Base-by-base conservation (phyloP, 2,888 invertebrate genomes). In the Chrysolina americana region DNA sequence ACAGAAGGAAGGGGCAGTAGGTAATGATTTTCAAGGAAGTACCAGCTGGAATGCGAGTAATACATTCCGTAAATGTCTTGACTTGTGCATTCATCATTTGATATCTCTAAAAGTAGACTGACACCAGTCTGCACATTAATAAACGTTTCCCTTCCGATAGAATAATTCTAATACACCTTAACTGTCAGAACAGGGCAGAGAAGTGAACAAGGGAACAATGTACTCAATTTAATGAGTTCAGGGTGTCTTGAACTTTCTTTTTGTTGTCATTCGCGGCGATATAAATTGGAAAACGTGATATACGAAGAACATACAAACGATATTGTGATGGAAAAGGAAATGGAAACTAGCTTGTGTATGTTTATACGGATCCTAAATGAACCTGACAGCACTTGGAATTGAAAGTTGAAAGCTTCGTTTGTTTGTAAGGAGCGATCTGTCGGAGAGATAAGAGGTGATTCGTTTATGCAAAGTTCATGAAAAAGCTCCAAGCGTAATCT, bases 161-260 rank as follows among this genome's bases (percentile, higher is more conserved):
- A 68, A 53, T 53, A 68, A 68, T 68, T 53, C 68, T 66, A 28
- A 71, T 63, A 68, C 68, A 68, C 56, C 50, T 53, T 62, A 59
- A 62, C 50, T 59, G 65, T 70, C 70, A 41, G 65, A 70, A 70
- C 28, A 17, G 23, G 59, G 66, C 66, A 69, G 50, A 21, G 68
- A 65, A 53, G 66, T 36, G 63, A 70, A 70, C 21, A 41, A 70
- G 75, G 53, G 63, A 72, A 75, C 72, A 72, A 66, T 72, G 66
- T 75, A 75, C 75, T 75, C 71, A 69, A 70, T 72, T 72, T 75
- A 75, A 75, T 72, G 75, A 75, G 75, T 75, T 72, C 66, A 75
- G 69, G 64, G 75, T 70, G 65, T 70, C 75, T 70, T 70, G 41
- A 69, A 63, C 50, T 50, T 63, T 68, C 78, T 77, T 70, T 70